A percentile compares a stretch with the other conserved stretches of the same genome.
Evolutionary conservation across 1,140 invertebrate species (phyloP).

Genomic region (Calliopsis andreniformis): DNA sequence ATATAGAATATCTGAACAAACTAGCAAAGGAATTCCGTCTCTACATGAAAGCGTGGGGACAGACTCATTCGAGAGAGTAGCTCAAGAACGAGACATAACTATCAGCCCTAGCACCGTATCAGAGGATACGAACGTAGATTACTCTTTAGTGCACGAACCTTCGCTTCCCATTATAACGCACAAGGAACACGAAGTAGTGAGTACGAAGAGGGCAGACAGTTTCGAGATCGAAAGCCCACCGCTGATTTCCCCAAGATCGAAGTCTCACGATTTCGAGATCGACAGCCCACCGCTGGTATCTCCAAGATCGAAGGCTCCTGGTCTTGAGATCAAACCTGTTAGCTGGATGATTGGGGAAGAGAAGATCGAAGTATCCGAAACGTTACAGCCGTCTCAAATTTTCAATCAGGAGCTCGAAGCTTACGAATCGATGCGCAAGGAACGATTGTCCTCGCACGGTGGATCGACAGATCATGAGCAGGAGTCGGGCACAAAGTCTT

Average conservation of each 20-base stretch:
- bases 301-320: conserved; percentile 64
- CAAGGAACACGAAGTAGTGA: background rate
- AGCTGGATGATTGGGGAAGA: conserved; percentile 80
- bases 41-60: conserved; percentile 73
- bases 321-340: conserved; percentile 76
- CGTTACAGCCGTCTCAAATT: conserved; percentile 74
- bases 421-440: conserved; percentile 67
- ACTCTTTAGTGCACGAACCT: conserved; percentile 65
- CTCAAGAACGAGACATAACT: conserved; percentile 69
- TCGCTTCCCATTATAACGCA: background rate
- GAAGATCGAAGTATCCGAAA: conserved; percentile 78
- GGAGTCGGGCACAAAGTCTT: conserved; percentile 62
- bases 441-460: conserved; percentile 47
- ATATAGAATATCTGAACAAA: conserved; percentile 62
- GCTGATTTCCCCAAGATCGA: conserved; percentile 70
- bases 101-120: conserved; percentile 71
- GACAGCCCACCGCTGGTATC: conserved; percentile 54
- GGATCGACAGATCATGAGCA: conserved; percentile 53
- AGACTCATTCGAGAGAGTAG: conserved; percentile 71
- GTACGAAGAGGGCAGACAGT: conserved; percentile 63
- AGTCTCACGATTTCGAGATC: too few relatives aligned
- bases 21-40: conserved; percentile 57
- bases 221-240: conserved; percentile 78
- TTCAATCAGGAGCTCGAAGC: conserved; percentile 79
- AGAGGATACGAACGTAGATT: conserved; percentile 71